Evolutionary conservation across 2,888 invertebrate genomes (phyloP).

Genomic region (Argyresthia albistria): DNA sequence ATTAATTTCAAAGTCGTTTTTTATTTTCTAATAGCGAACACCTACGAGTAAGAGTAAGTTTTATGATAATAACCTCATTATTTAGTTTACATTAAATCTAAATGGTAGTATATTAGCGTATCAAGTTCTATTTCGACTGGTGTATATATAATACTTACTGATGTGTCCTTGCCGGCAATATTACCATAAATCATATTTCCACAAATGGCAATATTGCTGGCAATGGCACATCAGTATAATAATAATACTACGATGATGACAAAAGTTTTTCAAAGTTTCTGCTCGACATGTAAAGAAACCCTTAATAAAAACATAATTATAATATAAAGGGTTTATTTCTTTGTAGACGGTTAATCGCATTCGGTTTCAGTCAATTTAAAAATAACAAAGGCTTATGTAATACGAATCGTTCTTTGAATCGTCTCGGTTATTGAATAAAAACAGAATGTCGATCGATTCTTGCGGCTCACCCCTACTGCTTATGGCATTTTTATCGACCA

Average conservation of each 20-base stretch:
- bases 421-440: conserved; percentile 49
- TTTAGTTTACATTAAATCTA: neutral
- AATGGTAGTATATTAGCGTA: too few species aligned
- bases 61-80: conserved; percentile 10
- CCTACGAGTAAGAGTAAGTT: conserved; percentile 22
- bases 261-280: neutral
- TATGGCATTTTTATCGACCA: conserved; percentile 47
- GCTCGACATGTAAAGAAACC: neutral
- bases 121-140: too few species aligned
- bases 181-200: too few species aligned
- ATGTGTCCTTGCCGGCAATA: too few species aligned
- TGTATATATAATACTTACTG: neutral
- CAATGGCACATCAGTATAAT: too few species aligned
- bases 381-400: conserved; percentile 48
- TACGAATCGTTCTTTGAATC: conserved; percentile 35
- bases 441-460: conserved; percentile 41
- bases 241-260: neutral
- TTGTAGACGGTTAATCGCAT: conserved; percentile 20
- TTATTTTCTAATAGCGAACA: conserved; percentile 45
- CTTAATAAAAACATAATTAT: neutral
- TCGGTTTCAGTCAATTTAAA: conserved; percentile 44
- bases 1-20: conserved; percentile 46
- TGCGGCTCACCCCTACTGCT: conserved; percentile 34
- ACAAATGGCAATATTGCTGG: too few species aligned
- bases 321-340: neutral